Base-by-base conservation (phyloP, 2,797 vertebrate species). In the Urophycis tenuis region DNA sequence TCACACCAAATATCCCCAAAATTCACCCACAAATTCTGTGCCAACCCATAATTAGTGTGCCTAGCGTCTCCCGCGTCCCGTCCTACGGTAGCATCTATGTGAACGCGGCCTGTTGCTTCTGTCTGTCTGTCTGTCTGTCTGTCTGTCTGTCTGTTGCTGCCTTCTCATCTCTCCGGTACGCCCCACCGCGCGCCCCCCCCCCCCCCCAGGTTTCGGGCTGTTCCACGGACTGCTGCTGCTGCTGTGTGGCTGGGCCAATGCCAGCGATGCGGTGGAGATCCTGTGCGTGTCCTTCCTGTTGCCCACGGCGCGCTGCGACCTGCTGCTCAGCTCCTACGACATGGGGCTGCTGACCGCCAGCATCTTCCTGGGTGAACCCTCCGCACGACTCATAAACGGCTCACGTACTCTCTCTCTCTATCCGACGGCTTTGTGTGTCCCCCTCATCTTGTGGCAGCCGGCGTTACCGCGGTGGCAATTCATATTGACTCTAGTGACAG, bases 241-340 rank as follows among this genome's bases (percentile, higher is more conserved):
- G 33, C 85, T 87, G 49, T 94, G 93, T 14, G 93, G 93, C 3
- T 94, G 93, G 93, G 94, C 93, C 74, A 94, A 94, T 5, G 92
- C 92, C 84, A 94, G 93, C 17, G 94, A 93, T 25, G 92, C 92
- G 0, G 89, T 94, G 80, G 93, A 94, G 87, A 93, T 94, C 32
- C 85, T 94, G 60, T 93, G 93, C 6, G 93, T 94, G 74, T 94
- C 93, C 7, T 94, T 94, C 49, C 89, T 94, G 1, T 82, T 94
- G 85, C 93, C 93, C 1, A 93, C 92, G 0, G 90, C 91, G 0
- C 85, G 82, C 79, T 93, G 90, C 14, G 92, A 94, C 36, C 91
- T 94, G 75, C 71, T 3, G 1, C 90, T 94, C 39, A 90, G 78
- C 85, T 91, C 92, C 1, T 88, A 89, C 0, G 92, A 94, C 87